A percentile compares a stretch with the other conserved stretches of the same genome.
Evolutionary conservation across 2,113 vertebrate genomes (phyloP).

Genomic region (Protobothrops flavoviridis): DNA sequence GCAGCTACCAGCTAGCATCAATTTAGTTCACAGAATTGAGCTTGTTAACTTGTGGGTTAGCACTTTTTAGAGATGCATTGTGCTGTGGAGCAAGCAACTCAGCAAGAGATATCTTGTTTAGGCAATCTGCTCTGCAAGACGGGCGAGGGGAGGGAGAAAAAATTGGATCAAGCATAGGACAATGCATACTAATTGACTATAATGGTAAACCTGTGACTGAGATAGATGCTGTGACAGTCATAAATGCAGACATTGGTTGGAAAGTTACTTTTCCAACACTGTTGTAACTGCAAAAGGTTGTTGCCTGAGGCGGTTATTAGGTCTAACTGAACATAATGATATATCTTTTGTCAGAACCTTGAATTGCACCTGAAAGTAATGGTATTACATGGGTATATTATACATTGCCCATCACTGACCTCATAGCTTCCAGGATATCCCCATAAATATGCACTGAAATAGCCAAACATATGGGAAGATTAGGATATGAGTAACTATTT

Average conservation of each 20-base stretch:
- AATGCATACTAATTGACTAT: neutral
- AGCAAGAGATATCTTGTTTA: neutral
- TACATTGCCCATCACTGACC: neutral
- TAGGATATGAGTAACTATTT: neutral
- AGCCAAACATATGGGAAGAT: neutral
- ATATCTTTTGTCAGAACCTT: neutral
- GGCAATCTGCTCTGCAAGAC: neutral
- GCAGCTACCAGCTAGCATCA: neutral
- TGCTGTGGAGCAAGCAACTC: neutral
- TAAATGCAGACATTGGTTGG: neutral
- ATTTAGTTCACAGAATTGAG: neutral
- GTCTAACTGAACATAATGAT: neutral
- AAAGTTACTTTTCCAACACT: neutral
- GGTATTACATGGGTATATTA: neutral
- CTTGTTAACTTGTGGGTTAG: neutral
- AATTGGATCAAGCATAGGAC: neutral
- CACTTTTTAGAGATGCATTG: neutral
- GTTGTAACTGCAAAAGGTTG: neutral
- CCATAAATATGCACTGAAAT: neutral
- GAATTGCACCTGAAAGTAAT: neutral
- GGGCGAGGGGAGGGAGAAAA: neutral
- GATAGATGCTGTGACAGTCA: neutral
- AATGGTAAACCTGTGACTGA: neutral
- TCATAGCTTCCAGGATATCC: neutral
- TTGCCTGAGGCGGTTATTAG: neutral